These are phyloP conservation scores for Callaeas wilsoni DNA, from an alignment of 2,113 vertebrate genomes.

Conservation along the genomic window DNA sequence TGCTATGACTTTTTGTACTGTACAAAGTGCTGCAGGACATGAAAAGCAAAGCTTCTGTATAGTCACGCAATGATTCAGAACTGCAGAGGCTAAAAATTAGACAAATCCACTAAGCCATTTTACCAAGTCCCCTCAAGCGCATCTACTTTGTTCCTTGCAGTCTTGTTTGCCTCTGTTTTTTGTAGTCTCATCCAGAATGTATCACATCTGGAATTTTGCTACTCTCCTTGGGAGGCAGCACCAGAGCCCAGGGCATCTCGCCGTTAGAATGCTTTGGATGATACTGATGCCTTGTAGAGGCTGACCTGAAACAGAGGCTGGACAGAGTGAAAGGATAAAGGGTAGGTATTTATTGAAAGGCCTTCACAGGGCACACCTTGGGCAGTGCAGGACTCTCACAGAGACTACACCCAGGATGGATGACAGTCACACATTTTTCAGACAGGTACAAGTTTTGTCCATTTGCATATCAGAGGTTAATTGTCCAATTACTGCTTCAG, in stretches of 20 bases:
- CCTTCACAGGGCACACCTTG: too few species aligned
- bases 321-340: too few species aligned
- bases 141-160: not conserved
- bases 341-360: too few species aligned
- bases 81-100: not conserved
- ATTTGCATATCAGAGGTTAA: too few species aligned
- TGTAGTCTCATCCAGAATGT: not conserved
- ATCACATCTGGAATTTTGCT: not conserved
- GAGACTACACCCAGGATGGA: too few species aligned
- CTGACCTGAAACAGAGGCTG: too few species aligned
- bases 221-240: not conserved
- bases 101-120: not conserved
- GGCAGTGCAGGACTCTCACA: too few species aligned
- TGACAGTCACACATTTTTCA: too few species aligned
- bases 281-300: too few species aligned
- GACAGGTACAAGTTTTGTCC: too few species aligned
- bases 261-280: not conserved
- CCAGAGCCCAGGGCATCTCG: not conserved
- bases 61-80: conserved; percentile 4
- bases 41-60: not conserved
- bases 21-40: not conserved
- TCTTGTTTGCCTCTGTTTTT: not conserved
- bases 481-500: too few species aligned
- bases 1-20: not conserved
- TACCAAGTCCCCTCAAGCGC: not conserved